phyloP scores from a whole-genome alignment of 1,140 invertebrate species.

The Trichonephila clavipes region DNA sequence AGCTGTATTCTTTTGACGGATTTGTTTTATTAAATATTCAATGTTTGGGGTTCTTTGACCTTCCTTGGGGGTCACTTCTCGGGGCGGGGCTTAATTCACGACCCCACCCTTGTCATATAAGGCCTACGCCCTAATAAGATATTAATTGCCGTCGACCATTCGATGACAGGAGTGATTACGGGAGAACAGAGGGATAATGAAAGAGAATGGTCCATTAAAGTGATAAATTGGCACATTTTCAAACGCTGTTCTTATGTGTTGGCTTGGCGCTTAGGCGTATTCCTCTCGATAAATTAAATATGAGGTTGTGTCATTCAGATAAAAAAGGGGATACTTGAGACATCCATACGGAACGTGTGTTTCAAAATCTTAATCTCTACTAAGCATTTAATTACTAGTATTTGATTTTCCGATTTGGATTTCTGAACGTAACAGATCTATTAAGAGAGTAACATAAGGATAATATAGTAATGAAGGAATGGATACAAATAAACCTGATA shows the following conservation, averaged over 20 bases:
- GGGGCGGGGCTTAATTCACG: neutral
- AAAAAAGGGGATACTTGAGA: neutral
- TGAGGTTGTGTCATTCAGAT: neutral
- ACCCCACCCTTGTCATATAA: neutral
- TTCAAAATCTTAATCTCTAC: neutral
- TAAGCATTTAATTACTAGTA: neutral
- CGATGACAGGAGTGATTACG: constrained; percentile 24
- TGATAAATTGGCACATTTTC: constrained; percentile 48
- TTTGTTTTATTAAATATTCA: constrained; percentile 13
- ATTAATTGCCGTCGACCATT: constrained; percentile 25
- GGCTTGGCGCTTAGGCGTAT: neutral
- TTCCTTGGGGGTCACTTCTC: neutral
- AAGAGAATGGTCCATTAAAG: constrained; percentile 23
- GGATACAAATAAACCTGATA: too few relatives aligned
- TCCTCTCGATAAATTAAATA: neutral
- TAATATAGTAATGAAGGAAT: too few relatives aligned
- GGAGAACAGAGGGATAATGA: neutral
- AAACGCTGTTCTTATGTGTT: neutral
- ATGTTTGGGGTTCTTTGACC: neutral
- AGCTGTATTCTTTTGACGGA: neutral
- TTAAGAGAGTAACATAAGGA: too few relatives aligned
- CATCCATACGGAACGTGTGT: neutral
- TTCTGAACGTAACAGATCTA: too few relatives aligned
- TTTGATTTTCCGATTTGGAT: too few relatives aligned
- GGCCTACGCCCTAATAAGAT: constrained; percentile 47